phyloP scores from a whole-genome alignment of 2,888 invertebrate genomes.

The Dynastes hyllus region DNA sequence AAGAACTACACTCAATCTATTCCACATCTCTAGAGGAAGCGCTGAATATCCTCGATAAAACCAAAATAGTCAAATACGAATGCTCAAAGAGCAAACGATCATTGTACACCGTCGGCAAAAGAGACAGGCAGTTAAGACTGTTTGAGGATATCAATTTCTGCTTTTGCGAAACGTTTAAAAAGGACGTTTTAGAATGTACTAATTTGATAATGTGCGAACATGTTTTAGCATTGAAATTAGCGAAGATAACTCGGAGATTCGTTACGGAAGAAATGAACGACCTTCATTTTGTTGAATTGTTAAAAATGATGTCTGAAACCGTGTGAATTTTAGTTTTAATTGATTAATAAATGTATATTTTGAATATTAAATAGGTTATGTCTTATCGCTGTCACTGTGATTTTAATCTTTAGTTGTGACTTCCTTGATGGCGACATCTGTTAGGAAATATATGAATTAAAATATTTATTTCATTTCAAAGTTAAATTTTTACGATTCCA shows the following conservation, averaged over 20 bases:
- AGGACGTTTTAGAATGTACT: slow-evolving; percentile 74
- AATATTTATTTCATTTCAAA: too few relatives aligned
- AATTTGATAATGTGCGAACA: slow-evolving; percentile 79
- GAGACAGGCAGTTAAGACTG: slow-evolving; percentile 75
- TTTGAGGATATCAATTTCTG: slow-evolving; percentile 81
- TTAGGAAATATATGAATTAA: too few relatives aligned
- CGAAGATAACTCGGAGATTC: slow-evolving; percentile 70
- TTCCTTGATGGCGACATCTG: not conserved
- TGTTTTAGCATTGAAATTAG: slow-evolving; percentile 77
- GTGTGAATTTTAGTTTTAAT: too few relatives aligned
- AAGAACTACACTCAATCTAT: slow-evolving; percentile 76
- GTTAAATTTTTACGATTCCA: too few relatives aligned
- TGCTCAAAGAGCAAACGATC: slow-evolving; percentile 69
- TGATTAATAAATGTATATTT: not conserved
- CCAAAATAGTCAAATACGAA: slow-evolving; percentile 72
- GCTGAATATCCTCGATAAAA: slow-evolving; percentile 77
- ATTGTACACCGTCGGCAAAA: slow-evolving; percentile 76
- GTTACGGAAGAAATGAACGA: slow-evolving; percentile 71
- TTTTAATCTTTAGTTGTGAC: not conserved
- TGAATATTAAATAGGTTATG: not conserved
- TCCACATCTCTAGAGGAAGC: slow-evolving; percentile 76
- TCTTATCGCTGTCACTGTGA: not conserved
- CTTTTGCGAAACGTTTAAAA: slow-evolving; percentile 77
- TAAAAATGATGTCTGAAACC: slow-evolving; percentile 61
- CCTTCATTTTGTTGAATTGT: slow-evolving; percentile 69